These are phyloP conservation scores for Perodicticus potto DNA, from an alignment of 2,797 vertebrate genomes.

Conservation along the genomic window DNA sequence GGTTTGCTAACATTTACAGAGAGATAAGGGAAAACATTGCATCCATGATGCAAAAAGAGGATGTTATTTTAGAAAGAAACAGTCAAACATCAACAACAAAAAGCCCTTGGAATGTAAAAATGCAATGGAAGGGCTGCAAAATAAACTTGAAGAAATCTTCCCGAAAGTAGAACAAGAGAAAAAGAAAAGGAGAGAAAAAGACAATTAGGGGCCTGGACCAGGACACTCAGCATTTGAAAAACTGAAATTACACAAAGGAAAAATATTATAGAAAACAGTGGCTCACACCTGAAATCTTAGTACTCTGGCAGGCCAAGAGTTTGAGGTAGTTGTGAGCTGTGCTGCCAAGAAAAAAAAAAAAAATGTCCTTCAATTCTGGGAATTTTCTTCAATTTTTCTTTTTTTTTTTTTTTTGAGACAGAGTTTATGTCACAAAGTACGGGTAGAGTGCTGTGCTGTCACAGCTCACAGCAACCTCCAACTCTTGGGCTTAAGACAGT, in stretches of 20 bases:
- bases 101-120: not conserved
- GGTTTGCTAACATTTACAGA: not conserved
- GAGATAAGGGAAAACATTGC: not conserved
- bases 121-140: not conserved
- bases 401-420: too few relatives aligned
- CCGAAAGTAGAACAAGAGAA: slow-evolving; percentile 18
- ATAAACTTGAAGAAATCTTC: slow-evolving; percentile 52
- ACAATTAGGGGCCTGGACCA: not conserved
- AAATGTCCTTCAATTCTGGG: too few relatives aligned
- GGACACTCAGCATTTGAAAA: not conserved
- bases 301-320: too few relatives aligned
- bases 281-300: too few relatives aligned
- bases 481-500: too few relatives aligned
- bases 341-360: too few relatives aligned
- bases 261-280: not conserved
- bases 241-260: slow-evolving; percentile 19
- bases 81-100: not conserved
- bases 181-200: not conserved
- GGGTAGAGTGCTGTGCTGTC: too few relatives aligned
- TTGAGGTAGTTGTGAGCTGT: too few relatives aligned
- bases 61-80: slow-evolving; percentile 36
- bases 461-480: too few relatives aligned
- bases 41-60: not conserved
- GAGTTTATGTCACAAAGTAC: too few relatives aligned
- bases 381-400: too few relatives aligned